A percentile compares a stretch with the other conserved stretches of the same genome.
Conservation (phyloP, 2,888 invertebrate species). For the Dicycla oo region DNA sequence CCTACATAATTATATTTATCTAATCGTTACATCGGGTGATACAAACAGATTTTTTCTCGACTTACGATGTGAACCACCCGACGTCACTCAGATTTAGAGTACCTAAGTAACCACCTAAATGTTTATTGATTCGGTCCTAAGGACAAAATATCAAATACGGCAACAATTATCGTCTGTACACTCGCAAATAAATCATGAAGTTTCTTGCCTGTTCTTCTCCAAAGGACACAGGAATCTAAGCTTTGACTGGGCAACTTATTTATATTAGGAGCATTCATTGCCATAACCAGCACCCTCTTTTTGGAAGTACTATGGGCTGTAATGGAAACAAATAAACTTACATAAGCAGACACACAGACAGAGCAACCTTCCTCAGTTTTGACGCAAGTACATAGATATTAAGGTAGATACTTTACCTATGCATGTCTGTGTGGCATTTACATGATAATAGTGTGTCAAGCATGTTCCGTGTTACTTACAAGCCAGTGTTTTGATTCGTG, state of each 20-base stretch:
- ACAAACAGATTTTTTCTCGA: constrained; percentile 18
- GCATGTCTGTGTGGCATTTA: constrained; percentile 26
- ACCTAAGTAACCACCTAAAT: no score
- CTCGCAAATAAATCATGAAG: neutral
- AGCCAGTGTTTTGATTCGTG: constrained; percentile 34
- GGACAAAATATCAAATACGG: neutral
- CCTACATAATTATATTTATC: constrained; percentile 55
- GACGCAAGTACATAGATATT: neutral
- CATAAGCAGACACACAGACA: neutral
- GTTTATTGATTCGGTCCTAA: neutral
- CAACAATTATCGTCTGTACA: no score
- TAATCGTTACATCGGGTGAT: constrained; percentile 53
- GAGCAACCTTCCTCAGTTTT: neutral
- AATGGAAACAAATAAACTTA: neutral
- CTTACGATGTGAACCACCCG: neutral
- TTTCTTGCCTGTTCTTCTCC: neutral
- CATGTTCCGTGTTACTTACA: constrained; percentile 34
- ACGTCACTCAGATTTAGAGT: neutral
- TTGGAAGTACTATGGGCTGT: neutral
- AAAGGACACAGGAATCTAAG: neutral
- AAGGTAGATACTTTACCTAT: neutral
- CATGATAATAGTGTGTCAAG: constrained; percentile 46
- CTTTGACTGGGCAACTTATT: neutral
- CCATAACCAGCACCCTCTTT: neutral
- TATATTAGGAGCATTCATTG: neutral